Conservation (phyloP, 2,888 invertebrate genomes). For the Lamellibrachia satsuma region DNA sequence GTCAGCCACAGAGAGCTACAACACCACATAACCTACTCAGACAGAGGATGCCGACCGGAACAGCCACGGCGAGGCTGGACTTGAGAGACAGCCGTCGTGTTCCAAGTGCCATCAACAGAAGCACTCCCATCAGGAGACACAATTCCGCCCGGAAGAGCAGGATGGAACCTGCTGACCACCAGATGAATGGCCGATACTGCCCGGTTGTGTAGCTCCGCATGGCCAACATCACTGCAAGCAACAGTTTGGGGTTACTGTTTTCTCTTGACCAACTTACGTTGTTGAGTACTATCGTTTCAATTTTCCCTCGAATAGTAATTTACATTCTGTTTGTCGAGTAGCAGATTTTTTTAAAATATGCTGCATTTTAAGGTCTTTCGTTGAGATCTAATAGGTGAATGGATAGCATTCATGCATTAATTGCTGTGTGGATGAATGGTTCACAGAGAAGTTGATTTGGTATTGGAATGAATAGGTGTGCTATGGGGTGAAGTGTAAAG, state of each 20-base stretch:
- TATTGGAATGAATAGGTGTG: too few species aligned
- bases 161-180: slow-evolving; percentile 86
- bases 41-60: slow-evolving; percentile 60
- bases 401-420: too few species aligned
- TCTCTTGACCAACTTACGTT: too few species aligned
- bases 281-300: too few species aligned
- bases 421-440: too few species aligned
- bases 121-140: slow-evolving; percentile 81
- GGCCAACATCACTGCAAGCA: slow-evolving; percentile 81
- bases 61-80: slow-evolving; percentile 57
- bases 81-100: slow-evolving; percentile 75
- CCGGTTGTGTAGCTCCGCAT: slow-evolving; percentile 85
- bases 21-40: slow-evolving; percentile 71
- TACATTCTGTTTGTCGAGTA: too few species aligned
- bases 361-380: too few species aligned
- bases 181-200: slow-evolving; percentile 79
- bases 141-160: slow-evolving; percentile 91
- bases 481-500: too few species aligned
- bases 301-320: too few species aligned
- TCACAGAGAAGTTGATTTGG: too few species aligned
- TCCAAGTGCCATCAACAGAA: slow-evolving; percentile 83
- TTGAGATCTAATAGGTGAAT: too few species aligned
- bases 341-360: too few species aligned
- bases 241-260: background rate
- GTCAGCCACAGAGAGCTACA: background rate